Base-by-base conservation (phyloP, 2,797 vertebrate species). In the Neopelma chrysocephalum region DNA sequence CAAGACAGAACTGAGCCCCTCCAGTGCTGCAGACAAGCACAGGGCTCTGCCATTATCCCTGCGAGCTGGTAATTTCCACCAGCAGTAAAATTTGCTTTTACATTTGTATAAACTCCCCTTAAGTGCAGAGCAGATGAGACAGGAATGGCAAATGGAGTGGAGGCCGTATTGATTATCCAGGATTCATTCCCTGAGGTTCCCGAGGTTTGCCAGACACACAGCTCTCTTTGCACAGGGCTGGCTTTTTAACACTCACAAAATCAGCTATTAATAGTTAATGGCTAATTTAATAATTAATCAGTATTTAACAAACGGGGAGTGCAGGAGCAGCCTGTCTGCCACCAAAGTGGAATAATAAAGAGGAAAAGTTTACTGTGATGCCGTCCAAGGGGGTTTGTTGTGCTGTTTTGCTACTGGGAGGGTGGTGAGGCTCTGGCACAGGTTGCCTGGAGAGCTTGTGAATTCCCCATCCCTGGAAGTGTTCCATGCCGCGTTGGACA, bases 271-370 rank as follows among this genome's bases (percentile, higher is more conserved):
- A 97, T 97, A 94, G 93, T 97, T 96, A 95, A 97, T 95, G 75
- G 88, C 12, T 43, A 84, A 87, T 82, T 97, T 94, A 97, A 97
- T 97, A 97, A 97, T 97, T 96, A 94, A 97, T 92, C 65, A 87
- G 34, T 87, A 76, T 97, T 97, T 97, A 97, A 97, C 96, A 97
- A 97, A 95, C n/a, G 29, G 23, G 60, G 91, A 78, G 80, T 62
- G 58, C 90, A 66, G 70, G 87, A 93, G 75, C 88, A 54, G 90
- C 87, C 91, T 89, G 82, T 82, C 90, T 96, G 82, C 87, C 90
- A 90, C 76, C 45, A 40, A 93, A 90, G 89, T 40, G 75, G 94
- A 93, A 89, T 73, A 66, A 90, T 61, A 81, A 91, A 89, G 81
- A 86, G 73, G 15, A 76, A 80, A 88, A 91, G 69, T 96, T 96